A percentile compares a stretch with the other conserved stretches of the same genome.
Conservation (phyloP, 2,113 vertebrate species). For the Zapornia atra region DNA sequence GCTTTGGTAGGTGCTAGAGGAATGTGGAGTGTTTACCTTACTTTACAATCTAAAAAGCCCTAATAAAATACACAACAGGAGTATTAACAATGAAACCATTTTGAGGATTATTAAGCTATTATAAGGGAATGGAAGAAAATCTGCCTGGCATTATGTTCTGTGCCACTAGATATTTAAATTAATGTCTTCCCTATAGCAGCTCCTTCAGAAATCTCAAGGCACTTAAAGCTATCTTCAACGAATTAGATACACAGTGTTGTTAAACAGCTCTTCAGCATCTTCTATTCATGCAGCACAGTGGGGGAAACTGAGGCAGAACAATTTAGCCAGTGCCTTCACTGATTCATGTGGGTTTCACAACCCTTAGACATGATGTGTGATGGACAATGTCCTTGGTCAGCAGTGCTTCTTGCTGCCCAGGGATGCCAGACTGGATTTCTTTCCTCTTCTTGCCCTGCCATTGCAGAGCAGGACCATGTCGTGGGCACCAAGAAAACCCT, state of each 20-base stretch:
- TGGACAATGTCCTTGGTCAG: not conserved
- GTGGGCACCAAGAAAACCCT: not conserved
- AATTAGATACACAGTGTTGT: not conserved
- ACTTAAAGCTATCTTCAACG: slow-evolving; percentile 1
- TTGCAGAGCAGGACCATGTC: not conserved
- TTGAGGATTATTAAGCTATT: slow-evolving; percentile 48
- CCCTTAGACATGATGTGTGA: accelerated
- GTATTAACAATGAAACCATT: slow-evolving; percentile 19
- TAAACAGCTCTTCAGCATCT: not conserved
- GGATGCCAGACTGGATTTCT: accelerated
- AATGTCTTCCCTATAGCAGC: slow-evolving; percentile 28
- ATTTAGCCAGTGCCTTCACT: not conserved
- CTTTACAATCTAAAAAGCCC: not conserved
- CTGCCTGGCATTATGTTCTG: not conserved
- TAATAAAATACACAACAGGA: slow-evolving; percentile 45
- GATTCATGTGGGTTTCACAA: accelerated
- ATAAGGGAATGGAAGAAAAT: slow-evolving; percentile 43
- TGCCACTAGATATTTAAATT: slow-evolving; percentile 48
- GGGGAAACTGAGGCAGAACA: slow-evolving; percentile 29
- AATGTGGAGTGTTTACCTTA: slow-evolving; percentile 37
- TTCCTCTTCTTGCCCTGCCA: accelerated
- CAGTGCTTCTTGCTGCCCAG: not conserved
- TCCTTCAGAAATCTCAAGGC: slow-evolving; percentile 36
- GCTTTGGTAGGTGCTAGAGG: not conserved
- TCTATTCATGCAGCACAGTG: accelerated